Evolutionary conservation across 2,888 invertebrate genomes (phyloP), one percentile per base, ranked within the genome.

Genomic region (Erebia epiphron): DNA sequence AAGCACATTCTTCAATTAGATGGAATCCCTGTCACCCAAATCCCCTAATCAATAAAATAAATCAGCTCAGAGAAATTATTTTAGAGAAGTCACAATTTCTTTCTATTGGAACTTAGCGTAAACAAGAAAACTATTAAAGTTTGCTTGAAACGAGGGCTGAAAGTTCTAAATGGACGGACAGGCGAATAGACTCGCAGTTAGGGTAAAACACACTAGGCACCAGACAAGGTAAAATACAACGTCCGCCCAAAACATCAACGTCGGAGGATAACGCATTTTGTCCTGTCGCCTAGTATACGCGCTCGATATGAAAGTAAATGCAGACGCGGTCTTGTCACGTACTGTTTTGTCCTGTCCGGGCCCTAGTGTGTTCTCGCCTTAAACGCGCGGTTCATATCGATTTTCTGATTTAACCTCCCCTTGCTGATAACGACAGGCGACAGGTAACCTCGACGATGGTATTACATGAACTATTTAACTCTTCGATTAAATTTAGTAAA

Each of bases 351-450:
- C 5, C 35, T 35, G 5, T 35, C 7, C 35, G 35, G 35, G 0
- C 35, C 35, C 35, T 35, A 35, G 35, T 35, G 35, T 35, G 35
- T 35, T 35, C 35, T 35, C 7, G 35, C 35, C 35, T 35, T 35
- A 83, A 84, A 83, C 79, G 79, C 74, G 80, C 81, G 81, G 80
- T 79, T 75, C 78, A 81, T 90, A 92, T 92, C 85, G 92, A 92
- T 92, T 92, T 91, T 87, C 90, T 90, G 91, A 92, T 92, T 92
- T 90, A 89, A 82, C 85, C 83, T 86, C 89, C 91, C 90, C 86
- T 78, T 79, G 79, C 82, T 84, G 91, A 91, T 90, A 91, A 89
- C 88, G 82, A 78, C 79, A 83, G 80, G 83, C 79, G 84, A 80
- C 85, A 88, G 90, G 89, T 88, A 87, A 77, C 75, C 73, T 73